Evolutionary conservation across 2,888 invertebrate genomes (phyloP).

Genomic region (Hyposoter dolosus): DNA sequence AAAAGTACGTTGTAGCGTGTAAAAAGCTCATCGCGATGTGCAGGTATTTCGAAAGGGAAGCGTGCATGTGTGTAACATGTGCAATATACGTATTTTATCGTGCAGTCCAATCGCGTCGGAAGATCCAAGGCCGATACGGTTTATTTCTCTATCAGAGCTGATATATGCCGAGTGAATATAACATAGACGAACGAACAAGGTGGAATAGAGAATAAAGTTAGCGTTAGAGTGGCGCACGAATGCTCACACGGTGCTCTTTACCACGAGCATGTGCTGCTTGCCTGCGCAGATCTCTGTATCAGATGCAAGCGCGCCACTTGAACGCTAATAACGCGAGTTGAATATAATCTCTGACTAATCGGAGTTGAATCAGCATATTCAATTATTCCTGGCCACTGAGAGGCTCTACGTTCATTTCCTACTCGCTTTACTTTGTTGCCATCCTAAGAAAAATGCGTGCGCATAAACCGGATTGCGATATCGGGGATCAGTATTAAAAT

Average conservation of each 20-base stretch:
- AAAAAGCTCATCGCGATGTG: slow-evolving; percentile 39
- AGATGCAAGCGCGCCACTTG: slow-evolving; percentile 71
- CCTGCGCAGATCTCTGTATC: slow-evolving; percentile 66
- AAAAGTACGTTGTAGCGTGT: slow-evolving; percentile 27
- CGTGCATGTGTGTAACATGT: slow-evolving; percentile 45
- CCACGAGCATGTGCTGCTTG: slow-evolving; percentile 48
- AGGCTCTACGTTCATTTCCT: slow-evolving; percentile 56
- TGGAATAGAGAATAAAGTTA: slow-evolving; percentile 30
- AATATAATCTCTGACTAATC: slow-evolving; percentile 73
- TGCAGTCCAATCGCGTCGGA: slow-evolving; percentile 60
- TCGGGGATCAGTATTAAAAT: background rate
- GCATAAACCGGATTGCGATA: background rate
- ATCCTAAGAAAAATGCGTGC: slow-evolving; percentile 19
- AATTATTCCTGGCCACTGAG: slow-evolving; percentile 69
- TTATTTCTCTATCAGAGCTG: slow-evolving; percentile 66
- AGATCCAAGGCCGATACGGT: slow-evolving; percentile 68
- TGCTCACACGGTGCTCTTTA: slow-evolving; percentile 63
- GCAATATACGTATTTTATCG: slow-evolving; percentile 68
- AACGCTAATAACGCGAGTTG: slow-evolving; percentile 72
- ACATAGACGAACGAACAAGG: slow-evolving; percentile 32
- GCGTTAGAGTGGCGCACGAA: slow-evolving; percentile 66
- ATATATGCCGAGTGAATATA: slow-evolving; percentile 52
- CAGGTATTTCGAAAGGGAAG: slow-evolving; percentile 55
- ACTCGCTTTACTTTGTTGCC: slow-evolving; percentile 23
- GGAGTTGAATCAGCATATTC: slow-evolving; percentile 71